phyloP scores from a whole-genome alignment of 2,797 vertebrate species.

The Poeciliopsis paucimaculata region DNA sequence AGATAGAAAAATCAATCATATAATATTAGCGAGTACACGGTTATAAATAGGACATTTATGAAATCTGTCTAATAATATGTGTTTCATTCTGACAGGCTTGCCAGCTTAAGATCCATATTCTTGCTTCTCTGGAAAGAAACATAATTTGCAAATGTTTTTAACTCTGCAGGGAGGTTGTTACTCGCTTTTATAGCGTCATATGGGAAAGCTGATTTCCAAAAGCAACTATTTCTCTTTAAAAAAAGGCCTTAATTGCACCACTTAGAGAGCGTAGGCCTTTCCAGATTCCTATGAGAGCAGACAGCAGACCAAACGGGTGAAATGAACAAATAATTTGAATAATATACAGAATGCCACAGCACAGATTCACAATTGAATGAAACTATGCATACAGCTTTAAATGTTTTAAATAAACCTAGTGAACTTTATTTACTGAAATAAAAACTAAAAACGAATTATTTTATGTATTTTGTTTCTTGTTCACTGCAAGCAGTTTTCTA shows the following conservation, averaged over 20 bases:
- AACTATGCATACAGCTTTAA: too few relatives aligned
- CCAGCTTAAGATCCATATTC: neutral
- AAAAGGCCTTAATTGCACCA: neutral
- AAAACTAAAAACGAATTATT: too few relatives aligned
- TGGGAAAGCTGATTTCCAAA: neutral
- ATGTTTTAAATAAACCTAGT: too few relatives aligned
- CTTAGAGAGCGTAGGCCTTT: neutral
- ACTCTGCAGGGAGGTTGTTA: neutral
- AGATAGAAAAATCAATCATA: neutral
- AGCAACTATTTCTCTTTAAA: neutral
- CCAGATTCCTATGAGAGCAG: neutral
- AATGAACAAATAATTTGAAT: neutral
- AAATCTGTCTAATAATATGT: neutral
- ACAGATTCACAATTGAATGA: too few relatives aligned
- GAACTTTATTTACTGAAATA: too few relatives aligned
- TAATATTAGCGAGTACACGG: neutral
- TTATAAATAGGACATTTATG: neutral
- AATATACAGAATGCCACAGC: neutral
- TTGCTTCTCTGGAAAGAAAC: neutral
- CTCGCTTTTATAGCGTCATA: neutral
- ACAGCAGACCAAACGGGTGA: neutral
- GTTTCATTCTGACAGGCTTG: neutral
- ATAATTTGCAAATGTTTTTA: neutral
- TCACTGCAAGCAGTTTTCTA: too few relatives aligned
- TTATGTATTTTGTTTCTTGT: too few relatives aligned